Conservation (phyloP, 2,797 vertebrate genomes). For the Danio tinwini region DNA sequence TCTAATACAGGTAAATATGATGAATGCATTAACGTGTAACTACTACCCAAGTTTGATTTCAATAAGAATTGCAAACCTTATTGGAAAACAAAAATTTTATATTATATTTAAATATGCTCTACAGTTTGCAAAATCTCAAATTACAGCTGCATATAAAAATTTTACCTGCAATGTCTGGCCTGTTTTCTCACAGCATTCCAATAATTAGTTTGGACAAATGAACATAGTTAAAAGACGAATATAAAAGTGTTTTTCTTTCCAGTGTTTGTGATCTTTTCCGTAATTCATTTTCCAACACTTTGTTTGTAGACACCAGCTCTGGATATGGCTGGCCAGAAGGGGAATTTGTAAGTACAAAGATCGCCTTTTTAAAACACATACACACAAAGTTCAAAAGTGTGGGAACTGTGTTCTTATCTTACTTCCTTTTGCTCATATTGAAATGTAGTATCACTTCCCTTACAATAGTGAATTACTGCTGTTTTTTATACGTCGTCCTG, state of each 20-base stretch:
- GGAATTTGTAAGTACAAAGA: conserved; percentile 75
- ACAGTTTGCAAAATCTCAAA: no score
- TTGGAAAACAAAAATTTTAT: no score
- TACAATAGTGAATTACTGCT: background rate
- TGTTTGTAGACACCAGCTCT: conserved; percentile 66
- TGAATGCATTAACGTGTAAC: no score
- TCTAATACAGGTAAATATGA: no score
- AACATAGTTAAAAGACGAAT: background rate
- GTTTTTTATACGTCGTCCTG: background rate
- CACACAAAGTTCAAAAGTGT: background rate
- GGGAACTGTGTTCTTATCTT: background rate
- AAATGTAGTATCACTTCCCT: conserved; percentile 41
- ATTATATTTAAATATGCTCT: no score
- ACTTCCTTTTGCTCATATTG: conserved; percentile 15
- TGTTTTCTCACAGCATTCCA: no score
- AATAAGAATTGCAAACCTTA: no score
- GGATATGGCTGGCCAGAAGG: conserved; percentile 71
- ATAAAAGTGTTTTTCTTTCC: background rate
- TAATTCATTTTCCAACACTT: conserved; percentile 24
- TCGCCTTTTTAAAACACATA: background rate
- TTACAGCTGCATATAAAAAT: no score
- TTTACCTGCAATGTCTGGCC: no score
- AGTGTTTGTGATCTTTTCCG: background rate
- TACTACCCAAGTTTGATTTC: no score
- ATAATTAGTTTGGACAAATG: no score